phyloP scores from a whole-genome alignment of 2,888 invertebrate species.

The Cephalotes varians region DNA sequence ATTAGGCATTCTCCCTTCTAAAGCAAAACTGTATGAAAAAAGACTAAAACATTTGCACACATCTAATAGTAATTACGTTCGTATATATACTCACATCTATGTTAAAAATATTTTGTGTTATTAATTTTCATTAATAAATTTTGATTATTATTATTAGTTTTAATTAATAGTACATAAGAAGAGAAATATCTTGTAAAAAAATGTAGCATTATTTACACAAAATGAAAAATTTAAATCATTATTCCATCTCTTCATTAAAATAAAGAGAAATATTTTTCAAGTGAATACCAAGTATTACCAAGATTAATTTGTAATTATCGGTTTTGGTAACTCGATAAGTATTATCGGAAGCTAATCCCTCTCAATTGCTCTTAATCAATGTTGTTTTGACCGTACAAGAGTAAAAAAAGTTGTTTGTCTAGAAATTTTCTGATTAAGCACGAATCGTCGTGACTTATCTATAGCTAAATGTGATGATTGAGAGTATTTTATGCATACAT shows the following conservation, averaged over 20 bases:
- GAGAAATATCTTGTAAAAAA: background rate
- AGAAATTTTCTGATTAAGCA: background rate
- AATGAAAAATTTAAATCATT: background rate
- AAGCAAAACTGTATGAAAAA: too few species aligned
- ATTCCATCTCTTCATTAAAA: background rate
- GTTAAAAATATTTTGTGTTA: background rate
- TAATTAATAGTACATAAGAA: background rate
- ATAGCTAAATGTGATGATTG: background rate
- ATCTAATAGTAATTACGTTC: background rate
- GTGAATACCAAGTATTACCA: background rate
- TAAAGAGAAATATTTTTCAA: background rate
- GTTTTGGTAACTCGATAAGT: background rate
- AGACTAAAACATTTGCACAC: background rate
- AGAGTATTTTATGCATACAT: background rate
- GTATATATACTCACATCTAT: background rate
- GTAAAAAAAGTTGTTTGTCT: conserved; percentile 1
- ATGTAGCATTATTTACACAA: too few species aligned
- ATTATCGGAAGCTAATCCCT: background rate
- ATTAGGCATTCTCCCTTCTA: too few species aligned
- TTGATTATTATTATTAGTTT: background rate
- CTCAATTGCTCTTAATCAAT: background rate
- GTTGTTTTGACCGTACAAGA: background rate
- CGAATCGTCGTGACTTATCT: background rate
- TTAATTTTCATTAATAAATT: background rate
- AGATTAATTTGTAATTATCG: background rate